A percentile compares a stretch with the other conserved stretches of the same genome.
These are phyloP conservation scores for Drosophila nr. fundita DNA, from an alignment of 2,888 invertebrate genomes.

Conservation along the genomic window DNA sequence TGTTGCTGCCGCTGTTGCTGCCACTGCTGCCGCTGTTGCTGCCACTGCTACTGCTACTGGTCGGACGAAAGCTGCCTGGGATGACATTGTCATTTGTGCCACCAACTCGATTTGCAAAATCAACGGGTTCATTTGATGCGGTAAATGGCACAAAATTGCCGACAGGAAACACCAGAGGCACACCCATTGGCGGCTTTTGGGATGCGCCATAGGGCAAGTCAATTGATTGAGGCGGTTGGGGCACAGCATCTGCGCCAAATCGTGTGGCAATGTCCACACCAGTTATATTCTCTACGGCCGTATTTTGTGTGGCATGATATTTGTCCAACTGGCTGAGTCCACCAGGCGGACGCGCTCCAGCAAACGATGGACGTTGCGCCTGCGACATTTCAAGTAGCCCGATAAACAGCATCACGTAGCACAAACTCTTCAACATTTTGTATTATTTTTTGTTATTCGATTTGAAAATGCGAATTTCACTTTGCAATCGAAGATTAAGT, in stretches of 20 bases:
- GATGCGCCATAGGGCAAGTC: constrained; percentile 59
- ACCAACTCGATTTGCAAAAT: constrained; percentile 66
- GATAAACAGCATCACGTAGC: constrained; percentile 29
- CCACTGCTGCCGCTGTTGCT: background rate
- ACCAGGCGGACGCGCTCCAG: constrained; percentile 87
- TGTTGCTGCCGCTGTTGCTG: background rate
- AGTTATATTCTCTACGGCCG: constrained; percentile 54
- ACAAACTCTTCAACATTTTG: constrained; percentile 42
- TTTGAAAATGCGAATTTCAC: constrained; percentile 46
- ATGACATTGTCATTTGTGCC: constrained; percentile 10
- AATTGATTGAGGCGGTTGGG: constrained; percentile 82
- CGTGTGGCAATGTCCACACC: constrained; percentile 85
- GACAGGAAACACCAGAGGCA: constrained; percentile 70
- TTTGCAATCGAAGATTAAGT: constrained; percentile 13
- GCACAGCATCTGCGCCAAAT: constrained; percentile 85
- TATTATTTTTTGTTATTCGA: background rate
- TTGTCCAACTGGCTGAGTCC: constrained; percentile 87
- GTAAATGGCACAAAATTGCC: constrained; percentile 19
- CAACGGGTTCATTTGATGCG: constrained; percentile 6
- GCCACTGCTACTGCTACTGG: background rate
- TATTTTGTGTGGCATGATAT: constrained; percentile 77
- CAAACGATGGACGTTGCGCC: constrained; percentile 88
- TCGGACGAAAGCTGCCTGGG: constrained; percentile 1
- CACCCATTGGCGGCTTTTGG: constrained; percentile 78
- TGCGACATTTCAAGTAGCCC: constrained; percentile 32